Conservation (phyloP, 2,888 invertebrate species). For the Ophion costatus region DNA sequence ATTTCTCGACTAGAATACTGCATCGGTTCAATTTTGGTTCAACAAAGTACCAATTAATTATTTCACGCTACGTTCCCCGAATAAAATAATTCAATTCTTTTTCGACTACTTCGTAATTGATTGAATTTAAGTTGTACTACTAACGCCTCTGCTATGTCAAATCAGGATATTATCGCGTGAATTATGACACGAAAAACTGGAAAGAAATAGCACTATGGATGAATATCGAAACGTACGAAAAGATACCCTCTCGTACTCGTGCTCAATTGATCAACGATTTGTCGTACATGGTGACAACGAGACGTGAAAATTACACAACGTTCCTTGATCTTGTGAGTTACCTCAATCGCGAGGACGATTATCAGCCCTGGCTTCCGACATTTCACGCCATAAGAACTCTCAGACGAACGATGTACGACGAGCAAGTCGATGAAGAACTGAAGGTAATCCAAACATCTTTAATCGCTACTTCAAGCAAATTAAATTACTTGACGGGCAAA, state of each 20-base stretch:
- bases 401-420: constrained; percentile 48
- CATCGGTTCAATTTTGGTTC: too few species aligned
- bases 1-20: too few species aligned
- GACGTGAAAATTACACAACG: constrained; percentile 82
- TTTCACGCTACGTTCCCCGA: too few species aligned
- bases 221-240: constrained; percentile 80
- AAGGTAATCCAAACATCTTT: constrained; percentile 38
- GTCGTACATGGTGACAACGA: constrained; percentile 85
- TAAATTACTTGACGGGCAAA: background rate
- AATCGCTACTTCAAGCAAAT: background rate
- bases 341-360: constrained; percentile 86
- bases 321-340: constrained; percentile 84
- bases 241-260: constrained; percentile 88
- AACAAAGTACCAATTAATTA: too few species aligned
- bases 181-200: constrained; percentile 90
- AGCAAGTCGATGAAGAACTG: constrained; percentile 52
- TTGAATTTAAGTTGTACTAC: too few species aligned
- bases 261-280: constrained; percentile 92
- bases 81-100: background rate
- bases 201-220: constrained; percentile 84
- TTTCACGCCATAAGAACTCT: constrained; percentile 51
- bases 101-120: background rate
- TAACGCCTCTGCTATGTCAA: background rate
- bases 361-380: constrained; percentile 88
- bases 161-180: constrained; percentile 81